Base-by-base conservation (phyloP, 2,797 vertebrate genomes). In the Microcaecilia unicolor region DNA sequence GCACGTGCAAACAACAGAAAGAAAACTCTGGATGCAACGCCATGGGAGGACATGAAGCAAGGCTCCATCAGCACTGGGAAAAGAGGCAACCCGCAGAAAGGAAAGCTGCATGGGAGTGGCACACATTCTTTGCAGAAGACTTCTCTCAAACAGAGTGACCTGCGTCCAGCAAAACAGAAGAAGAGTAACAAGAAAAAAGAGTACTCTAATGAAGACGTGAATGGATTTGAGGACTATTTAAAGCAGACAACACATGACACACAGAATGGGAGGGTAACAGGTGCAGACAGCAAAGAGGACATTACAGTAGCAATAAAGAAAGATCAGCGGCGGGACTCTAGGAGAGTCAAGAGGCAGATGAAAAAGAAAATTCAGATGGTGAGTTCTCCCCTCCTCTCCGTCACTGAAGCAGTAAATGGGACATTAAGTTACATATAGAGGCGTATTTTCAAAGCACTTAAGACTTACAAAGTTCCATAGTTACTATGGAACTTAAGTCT, bases 331-430 rank as follows among this genome's bases (percentile, higher is more conserved):
- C 72, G 91, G 29, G 92, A 96, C 61, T 57, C 57, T 26, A 60
- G 94, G 31, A 65, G 92, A 51, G 14, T 94, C 17, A 91, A 84
- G 67, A 86, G 95, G 44, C 90, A 92, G 60, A 57, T 57, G 1
- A 46, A 45, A 32, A 96, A 87, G 78, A 92, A 75, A 54, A 83
- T 37, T 22, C 75, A 71, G 4, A 97, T 96, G 94, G 95, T 96
- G 67, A 81, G 74, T n/a, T n/a, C n/a, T n/a, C n/a, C n/a, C n/a
- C n/a, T n/a, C n/a, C n/a, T n/a, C n/a, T n/a, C n/a, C n/a, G n/a
- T n/a, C n/a, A n/a, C n/a, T n/a, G n/a, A n/a, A n/a, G n/a, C n/a
- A n/a, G n/a, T n/a, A n/a, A n/a, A n/a, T n/a, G n/a, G n/a, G n/a
- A n/a, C n/a, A n/a, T n/a, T n/a, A n/a, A n/a, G n/a, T n/a, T n/a